Evolutionary conservation across 2,888 invertebrate genomes (phyloP), one percentile per base, ranked within the genome.

Genomic region (Mesoligia furuncula): DNA sequence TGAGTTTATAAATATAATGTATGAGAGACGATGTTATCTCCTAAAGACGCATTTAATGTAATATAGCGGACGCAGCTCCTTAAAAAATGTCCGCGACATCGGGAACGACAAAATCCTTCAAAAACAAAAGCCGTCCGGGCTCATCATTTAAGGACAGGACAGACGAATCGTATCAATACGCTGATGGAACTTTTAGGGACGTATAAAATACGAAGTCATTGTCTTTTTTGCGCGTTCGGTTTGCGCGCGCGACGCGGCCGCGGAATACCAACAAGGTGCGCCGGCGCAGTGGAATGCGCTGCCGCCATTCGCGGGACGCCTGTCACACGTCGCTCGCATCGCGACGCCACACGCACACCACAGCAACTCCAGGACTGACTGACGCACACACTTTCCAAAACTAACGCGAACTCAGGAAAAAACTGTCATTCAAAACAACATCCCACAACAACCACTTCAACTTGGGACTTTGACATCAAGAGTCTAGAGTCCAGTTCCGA

Each of bases 131-230:
- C 87, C 89, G 85, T 79, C 81, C 72, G 69, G 65, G 78, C 86
- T 87, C 91, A 91, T 93, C 93, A 91, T 93, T 93, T 93, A 93
- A 91, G 91, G 92, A 91, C 91, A 91, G 89, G 90, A 79, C 89
- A 83, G 85, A 86, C 89, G 89, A 91, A 91, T 93, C 93, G 93
- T 91, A 94, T 94, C 95, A 92, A 95, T 94, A 91, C 94, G 91
- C 92, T 93, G 94, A 94, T 94, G 94, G 93, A 95, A 95, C 94
- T 93, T 95, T 96, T 95, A 94, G 93, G 93, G 93, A 93, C 94
- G 92, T 93, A 95, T 95, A 95, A 94, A 94, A 95, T 96, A 94
- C 94, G 92, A 90, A 94, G 94, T 94, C 95, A 94, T 95, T 95
- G 95, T 95, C 92, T 95, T 95, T 95, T 95, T 95, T 95, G 95